A percentile compares a stretch with the other conserved stretches of the same genome.
These are phyloP conservation scores for Listronotus bonariensis DNA, from an alignment of 1,140 invertebrate species.

Conservation along the genomic window DNA sequence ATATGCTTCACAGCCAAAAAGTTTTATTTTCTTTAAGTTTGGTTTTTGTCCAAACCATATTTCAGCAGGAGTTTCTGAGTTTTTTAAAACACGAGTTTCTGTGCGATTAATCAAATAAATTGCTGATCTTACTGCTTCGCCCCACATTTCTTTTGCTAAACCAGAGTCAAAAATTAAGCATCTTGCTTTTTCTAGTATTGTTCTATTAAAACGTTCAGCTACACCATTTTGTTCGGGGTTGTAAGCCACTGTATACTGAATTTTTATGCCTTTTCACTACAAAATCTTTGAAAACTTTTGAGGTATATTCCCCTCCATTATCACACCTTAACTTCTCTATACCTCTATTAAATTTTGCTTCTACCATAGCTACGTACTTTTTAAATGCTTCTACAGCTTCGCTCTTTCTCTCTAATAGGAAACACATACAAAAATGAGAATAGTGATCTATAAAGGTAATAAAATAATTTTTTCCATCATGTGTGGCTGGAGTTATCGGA, in stretches of 20 bases:
- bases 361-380: slow-evolving; percentile 45
- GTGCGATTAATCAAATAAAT: slow-evolving; percentile 56
- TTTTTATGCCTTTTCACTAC: slow-evolving; percentile 38
- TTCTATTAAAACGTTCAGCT: slow-evolving; percentile 55
- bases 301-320: slow-evolving; percentile 48
- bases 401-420: slow-evolving; percentile 50
- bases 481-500: slow-evolving; percentile 44
- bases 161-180: slow-evolving; percentile 41
- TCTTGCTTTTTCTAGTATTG: slow-evolving; percentile 52
- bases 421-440: slow-evolving; percentile 50
- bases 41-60: slow-evolving; percentile 34
- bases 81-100: slow-evolving; percentile 36
- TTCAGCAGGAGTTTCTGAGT: slow-evolving; percentile 27
- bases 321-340: slow-evolving; percentile 47
- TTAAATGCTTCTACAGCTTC: slow-evolving; percentile 46
- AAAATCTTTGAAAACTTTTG: slow-evolving; percentile 40
- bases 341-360: slow-evolving; percentile 43
- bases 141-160: too few species aligned
- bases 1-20: slow-evolving; percentile 50
- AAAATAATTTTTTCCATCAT: slow-evolving; percentile 52
- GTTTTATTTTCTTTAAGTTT: slow-evolving; percentile 33
- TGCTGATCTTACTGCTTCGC: too few species aligned
- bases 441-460: slow-evolving; percentile 55
- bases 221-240: slow-evolving; percentile 55
- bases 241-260: slow-evolving; percentile 43